These are phyloP conservation scores for Nemapogon koenigi DNA, from an alignment of 2,888 invertebrate species.

Conservation along the genomic window DNA sequence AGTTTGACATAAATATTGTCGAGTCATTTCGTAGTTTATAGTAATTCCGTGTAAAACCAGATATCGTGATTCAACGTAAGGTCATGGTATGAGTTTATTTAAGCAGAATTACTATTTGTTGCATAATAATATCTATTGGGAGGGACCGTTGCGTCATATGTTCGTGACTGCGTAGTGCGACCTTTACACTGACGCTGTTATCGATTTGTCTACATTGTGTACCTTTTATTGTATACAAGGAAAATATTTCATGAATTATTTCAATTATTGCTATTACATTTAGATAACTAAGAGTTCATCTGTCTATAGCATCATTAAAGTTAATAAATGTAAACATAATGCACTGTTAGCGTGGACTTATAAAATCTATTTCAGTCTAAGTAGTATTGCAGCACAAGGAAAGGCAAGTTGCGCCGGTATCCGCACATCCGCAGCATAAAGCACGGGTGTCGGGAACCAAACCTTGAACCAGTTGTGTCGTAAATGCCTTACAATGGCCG, in stretches of 20 bases:
- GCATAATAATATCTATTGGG: too few species aligned
- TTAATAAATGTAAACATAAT: background rate
- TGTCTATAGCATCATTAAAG: background rate
- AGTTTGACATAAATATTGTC: too few species aligned
- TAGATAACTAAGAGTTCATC: background rate
- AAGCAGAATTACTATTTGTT: too few species aligned
- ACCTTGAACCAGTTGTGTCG: conserved; percentile 64
- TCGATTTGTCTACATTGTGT: conserved; percentile 31
- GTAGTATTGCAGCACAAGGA: too few species aligned
- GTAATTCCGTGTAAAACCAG: too few species aligned
- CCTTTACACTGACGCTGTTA: conserved; percentile 36
- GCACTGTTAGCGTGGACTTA: background rate
- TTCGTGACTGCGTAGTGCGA: conserved; percentile 33
- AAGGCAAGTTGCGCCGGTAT: conserved; percentile 17
- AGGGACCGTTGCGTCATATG: conserved; percentile 41
- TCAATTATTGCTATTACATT: background rate
- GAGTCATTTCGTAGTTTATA: too few species aligned
- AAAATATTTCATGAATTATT: background rate
- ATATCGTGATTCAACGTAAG: too few species aligned
- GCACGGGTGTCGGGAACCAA: conserved; percentile 40
- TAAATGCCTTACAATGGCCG: conserved; percentile 54
- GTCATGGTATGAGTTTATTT: too few species aligned
- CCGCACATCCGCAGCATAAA: conserved; percentile 58
- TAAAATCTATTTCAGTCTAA: background rate
- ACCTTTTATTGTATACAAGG: background rate